These are phyloP conservation scores for Steinernema scapterisci DNA, from an alignment of 2,888 invertebrate species.

Conservation along the genomic window DNA sequence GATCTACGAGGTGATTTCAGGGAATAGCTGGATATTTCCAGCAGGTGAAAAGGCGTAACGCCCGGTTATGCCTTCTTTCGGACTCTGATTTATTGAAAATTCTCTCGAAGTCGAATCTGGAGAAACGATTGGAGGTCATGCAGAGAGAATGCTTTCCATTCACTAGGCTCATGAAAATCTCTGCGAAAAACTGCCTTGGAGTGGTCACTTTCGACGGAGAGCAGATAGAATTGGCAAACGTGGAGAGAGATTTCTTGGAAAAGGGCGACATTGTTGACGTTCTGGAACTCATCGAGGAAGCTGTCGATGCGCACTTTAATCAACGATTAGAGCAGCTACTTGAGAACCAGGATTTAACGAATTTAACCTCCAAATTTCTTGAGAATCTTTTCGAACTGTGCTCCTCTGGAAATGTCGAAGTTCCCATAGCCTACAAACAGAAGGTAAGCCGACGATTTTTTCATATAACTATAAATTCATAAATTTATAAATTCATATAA, in stretches of 20 bases:
- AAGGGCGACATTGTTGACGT: neutral
- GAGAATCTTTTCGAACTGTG: neutral
- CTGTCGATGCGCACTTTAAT: slow-evolving; percentile 1
- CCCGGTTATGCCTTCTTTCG: slow-evolving; percentile 50
- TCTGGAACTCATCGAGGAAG: neutral
- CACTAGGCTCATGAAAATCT: slow-evolving; percentile 40
- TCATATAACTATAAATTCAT: too few relatives aligned
- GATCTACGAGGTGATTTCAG: slow-evolving; percentile 36
- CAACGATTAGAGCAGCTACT: neutral
- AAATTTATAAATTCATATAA: neutral
- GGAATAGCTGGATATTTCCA: slow-evolving; percentile 50
- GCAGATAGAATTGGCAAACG: slow-evolving; percentile 45
- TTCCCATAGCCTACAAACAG: slow-evolving; percentile 2
- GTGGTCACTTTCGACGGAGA: slow-evolving; percentile 45
- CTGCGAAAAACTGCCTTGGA: slow-evolving; percentile 36
- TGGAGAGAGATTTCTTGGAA: slow-evolving; percentile 16
- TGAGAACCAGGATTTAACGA: neutral
- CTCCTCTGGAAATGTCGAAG: neutral
- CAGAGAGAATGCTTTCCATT: slow-evolving; percentile 54
- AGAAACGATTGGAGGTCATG: slow-evolving; percentile 43
- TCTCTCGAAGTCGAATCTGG: slow-evolving; percentile 46
- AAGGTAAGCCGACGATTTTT: too few relatives aligned
- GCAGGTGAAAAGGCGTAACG: slow-evolving; percentile 43
- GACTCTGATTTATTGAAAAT: slow-evolving; percentile 51
- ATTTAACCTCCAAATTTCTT: neutral